Base-by-base conservation (phyloP, 2,797 vertebrate species). In the Pipistrellus kuhlii region DNA sequence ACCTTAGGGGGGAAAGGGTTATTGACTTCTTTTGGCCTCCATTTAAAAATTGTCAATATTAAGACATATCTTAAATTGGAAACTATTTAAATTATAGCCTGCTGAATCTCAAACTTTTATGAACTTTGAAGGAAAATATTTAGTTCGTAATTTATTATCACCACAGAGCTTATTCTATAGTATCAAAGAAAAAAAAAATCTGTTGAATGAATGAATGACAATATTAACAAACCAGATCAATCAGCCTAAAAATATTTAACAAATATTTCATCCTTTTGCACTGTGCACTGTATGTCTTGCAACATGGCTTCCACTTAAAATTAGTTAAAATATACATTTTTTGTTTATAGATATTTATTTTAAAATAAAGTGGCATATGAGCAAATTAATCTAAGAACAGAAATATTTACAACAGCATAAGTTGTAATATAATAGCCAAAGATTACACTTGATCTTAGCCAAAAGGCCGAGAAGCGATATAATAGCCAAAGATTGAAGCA, bases 271-370 rank as follows among this genome's bases (percentile, higher is more conserved):
- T 72, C 21, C 21, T 66, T 55, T 64, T 90, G 25, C 13, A 66
- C 44, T 71, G 15, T 57, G 1, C 13, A 62, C 20, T 83, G 25
- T 25, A 3, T 78, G 53, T 44, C 17, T 86, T 55, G 6, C 30
- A 94, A 88, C 12, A n/a, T 78, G 38, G 21, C 62, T 83, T 93
- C 75, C 41, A 90, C 53, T 93, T 55, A 85, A 87, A 94, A 88
- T 69, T 38, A 68, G n/a, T 88, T 93, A 84, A 93, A 41, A 77
- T 80, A 66, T 78, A 91, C 30, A 73, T 86, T 57, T 75, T 51
- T 32, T 5, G 48, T 41, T 91, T 90, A 14, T 78, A 62, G 41
- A 59, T 71, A 88, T 82, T 81, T 87, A 62, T 71, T 91, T 90
- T 78, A 75, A 90, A 44, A 80, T 81, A 92, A 89, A 66, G n/a